Evolutionary conservation across 2,113 vertebrate species (phyloP), one percentile per base, ranked within the genome.

Genomic region (Enhydra lutris): DNA sequence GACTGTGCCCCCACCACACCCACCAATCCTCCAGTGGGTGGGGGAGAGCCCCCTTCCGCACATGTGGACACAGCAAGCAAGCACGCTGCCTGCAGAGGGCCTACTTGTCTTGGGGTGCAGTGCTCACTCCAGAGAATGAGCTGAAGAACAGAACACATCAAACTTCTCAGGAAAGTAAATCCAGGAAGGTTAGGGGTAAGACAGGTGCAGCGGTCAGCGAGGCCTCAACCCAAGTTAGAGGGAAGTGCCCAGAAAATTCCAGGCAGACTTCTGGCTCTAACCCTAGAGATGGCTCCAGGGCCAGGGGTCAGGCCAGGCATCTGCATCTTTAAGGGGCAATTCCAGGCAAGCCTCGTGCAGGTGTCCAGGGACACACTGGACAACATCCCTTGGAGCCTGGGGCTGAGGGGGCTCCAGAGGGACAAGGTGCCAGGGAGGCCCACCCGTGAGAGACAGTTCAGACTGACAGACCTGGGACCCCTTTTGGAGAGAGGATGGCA

Each of bases 1-100:
- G 59, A 4, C 34, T 0, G 36, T 8, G 36, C 47, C 1, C 10
- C 21, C 20, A 0, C 26, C 10, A 42, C 31, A 1, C 34, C 80
- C 34, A 18, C 61, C 29, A 17, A 29, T 57, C n/a, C 55, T 74
- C 29, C 1, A 4, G 18, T 3, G 52, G 2, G 3, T 4, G 11
- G 31, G 45, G 61, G 4, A 17, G 57, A 24, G 34, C 36, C 74
- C 39, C 80, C 11, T 34, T 29, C 36, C 12, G 23, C 4, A 3
- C 63, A 1, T 47, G 1, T 42, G 31, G 59, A 17, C 50, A 2
- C 3, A 42, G 78, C 42, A 52, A 26, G 81, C 10, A 1, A 55
- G 36, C 7, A 3, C 24, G 18, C 78, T 59, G 39, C 55, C 9
- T 1, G 7, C 52, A 1, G 1, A 12, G 59, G 4, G 47, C 63